Base-by-base conservation (phyloP, 2,797 vertebrate species). In the Octomys mimax region DNA sequence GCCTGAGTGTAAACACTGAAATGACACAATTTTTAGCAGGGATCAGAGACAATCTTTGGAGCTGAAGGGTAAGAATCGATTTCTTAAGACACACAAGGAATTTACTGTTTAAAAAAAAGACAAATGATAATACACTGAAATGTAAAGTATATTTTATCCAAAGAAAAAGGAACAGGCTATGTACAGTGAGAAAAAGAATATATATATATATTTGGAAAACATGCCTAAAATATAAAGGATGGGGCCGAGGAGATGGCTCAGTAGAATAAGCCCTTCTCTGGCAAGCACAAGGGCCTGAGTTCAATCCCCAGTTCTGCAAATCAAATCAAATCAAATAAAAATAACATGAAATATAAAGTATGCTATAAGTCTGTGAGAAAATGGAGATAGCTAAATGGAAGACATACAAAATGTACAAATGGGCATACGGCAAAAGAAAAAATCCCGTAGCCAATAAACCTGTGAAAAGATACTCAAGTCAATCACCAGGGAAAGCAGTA, bases 61-160 rank as follows among this genome's bases (percentile, higher is more conserved):
- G n/a, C 13, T 84, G 71, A 24, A 61, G 22, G 21, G 33, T 39
- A 92, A 31, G 49, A 77, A 93, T 78, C 3, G 24, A 42, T 28
- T 85, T 91, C 57, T 91, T 94, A 84, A 71, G 11, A 54, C 24
- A 77, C n/a, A 49, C 80, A 93, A 75, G 68, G 18, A 94, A 88
- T 21, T 31, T 61, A 85, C 36, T 12, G 64, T 75, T 89, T 80
- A 10, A 71, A 91, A 86, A 5, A 64, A 0, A 14, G 42, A 57
- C 36, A 62, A 28, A 80, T 71, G 83, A 49, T 77, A 87, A 54
- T 71, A 31, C 4, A 68, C 75, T 87, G 92, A 84, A 95, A 90
- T 85, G 86, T 89, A 70, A 87, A 96, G 71, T 90, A 77, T 52
- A 4, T 18, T 90, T 71, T 64, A 64, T 28, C 66, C 31, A 80